Percentiles rank a stretch among this genome's conserved stretches.
Conservation (phyloP, 2,888 invertebrate genomes). For the Drosophila barbarae region DNA sequence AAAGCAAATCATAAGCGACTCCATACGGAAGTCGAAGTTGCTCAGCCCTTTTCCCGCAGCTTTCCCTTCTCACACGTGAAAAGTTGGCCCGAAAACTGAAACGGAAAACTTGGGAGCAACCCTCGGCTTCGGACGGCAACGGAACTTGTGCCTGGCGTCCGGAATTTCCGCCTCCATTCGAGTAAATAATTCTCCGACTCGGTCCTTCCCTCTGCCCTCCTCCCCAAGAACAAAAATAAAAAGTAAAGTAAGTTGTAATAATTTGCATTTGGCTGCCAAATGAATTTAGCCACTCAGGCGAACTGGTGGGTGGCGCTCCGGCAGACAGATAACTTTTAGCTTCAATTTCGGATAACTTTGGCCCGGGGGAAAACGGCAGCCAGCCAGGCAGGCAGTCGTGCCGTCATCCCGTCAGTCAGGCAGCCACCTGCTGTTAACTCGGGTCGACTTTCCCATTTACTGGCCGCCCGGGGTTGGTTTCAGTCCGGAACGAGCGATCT, state of each 20-base stretch:
- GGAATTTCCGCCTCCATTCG: conserved; percentile 47
- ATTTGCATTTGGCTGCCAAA: conserved; percentile 74
- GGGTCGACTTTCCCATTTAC: conserved; percentile 52
- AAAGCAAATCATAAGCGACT: conserved; percentile 67
- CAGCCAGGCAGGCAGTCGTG: conserved; percentile 5
- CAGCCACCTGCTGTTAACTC: conserved; percentile 65
- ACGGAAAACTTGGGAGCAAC: conserved; percentile 47
- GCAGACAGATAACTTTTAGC: conserved; percentile 65
- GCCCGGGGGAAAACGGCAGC: conserved; percentile 29
- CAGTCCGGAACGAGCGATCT: conserved; percentile 12
- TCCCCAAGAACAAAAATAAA: conserved; percentile 31
- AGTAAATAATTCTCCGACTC: conserved; percentile 65
- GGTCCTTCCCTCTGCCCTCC: conserved; percentile 11
- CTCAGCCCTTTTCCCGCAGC: conserved; percentile 1
- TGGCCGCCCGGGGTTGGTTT: conserved; percentile 28
- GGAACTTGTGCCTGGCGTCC: conserved; percentile 23
- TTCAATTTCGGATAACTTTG: conserved; percentile 63
- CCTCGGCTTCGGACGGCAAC: conserved; percentile 35
- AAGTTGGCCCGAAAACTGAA: conserved; percentile 52
- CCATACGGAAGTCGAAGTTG: conserved; percentile 56
- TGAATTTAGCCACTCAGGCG: conserved; percentile 69
- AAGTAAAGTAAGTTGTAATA: conserved; percentile 70
- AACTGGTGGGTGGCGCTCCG: conserved; percentile 23
- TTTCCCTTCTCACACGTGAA: conserved; percentile 32
- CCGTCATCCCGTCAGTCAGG: conserved; percentile 22